Evolutionary conservation across 2,888 invertebrate species (phyloP).

Genomic region (Chrysolina oricalcia): DNA sequence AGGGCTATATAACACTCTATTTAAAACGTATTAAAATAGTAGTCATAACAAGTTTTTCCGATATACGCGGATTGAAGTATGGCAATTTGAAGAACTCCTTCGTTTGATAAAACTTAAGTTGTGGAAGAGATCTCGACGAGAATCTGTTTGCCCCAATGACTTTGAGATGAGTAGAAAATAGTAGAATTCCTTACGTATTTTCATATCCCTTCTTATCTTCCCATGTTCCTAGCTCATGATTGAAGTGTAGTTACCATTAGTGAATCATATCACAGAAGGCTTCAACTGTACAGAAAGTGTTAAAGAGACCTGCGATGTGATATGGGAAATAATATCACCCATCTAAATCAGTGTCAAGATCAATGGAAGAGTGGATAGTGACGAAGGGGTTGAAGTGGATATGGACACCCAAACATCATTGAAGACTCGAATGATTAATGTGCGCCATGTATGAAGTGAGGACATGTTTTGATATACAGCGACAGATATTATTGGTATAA

Average conservation of each 20-base stretch:
- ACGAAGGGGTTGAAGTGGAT: too few relatives aligned
- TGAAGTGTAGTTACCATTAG: slow-evolving; percentile 9
- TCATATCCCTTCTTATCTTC: background rate
- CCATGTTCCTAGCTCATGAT: slow-evolving; percentile 21
- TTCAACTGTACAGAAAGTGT: slow-evolving; percentile 10
- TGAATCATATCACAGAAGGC: slow-evolving; percentile 10
- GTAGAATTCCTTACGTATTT: background rate
- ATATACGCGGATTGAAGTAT: background rate
- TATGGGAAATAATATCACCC: slow-evolving; percentile 20
- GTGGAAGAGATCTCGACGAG: slow-evolving; percentile 11
- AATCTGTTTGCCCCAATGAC: slow-evolving; percentile 13
- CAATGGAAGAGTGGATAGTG: slow-evolving; percentile 13
- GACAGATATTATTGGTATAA: too few relatives aligned
- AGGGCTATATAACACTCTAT: background rate
- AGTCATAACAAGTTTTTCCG: slow-evolving; percentile 8
- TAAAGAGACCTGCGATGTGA: slow-evolving; percentile 23
- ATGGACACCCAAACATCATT: too few relatives aligned
- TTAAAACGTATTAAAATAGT: background rate
- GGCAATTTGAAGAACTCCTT: slow-evolving; percentile 2
- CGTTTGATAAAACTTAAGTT: background rate
- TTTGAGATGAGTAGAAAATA: slow-evolving; percentile 17
- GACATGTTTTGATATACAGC: too few relatives aligned
- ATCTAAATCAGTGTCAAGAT: slow-evolving; percentile 14
- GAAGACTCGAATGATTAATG: too few relatives aligned
- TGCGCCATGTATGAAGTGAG: too few relatives aligned